phyloP scores from a whole-genome alignment of 2,888 invertebrate species.

The Zaprionus obscuricornis region DNA sequence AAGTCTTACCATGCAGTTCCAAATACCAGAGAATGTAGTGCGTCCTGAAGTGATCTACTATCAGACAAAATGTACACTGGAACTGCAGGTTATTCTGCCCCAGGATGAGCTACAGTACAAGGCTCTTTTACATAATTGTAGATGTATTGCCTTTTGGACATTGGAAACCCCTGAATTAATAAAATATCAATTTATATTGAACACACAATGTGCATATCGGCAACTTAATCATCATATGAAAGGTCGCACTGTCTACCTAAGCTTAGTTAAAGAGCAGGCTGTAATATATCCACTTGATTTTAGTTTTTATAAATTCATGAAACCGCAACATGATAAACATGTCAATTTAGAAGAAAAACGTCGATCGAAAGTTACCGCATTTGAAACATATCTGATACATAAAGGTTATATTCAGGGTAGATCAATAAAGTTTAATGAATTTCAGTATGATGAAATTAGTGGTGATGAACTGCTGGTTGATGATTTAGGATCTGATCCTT shows the following conservation, averaged over 20 bases:
- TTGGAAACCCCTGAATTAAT: not conserved
- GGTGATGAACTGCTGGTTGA: conserved; percentile 25
- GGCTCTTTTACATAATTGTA: conserved; percentile 11
- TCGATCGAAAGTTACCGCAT: not conserved
- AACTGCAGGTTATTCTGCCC: conserved; percentile 46
- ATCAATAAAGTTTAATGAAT: not conserved
- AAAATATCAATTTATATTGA: conserved; percentile 36
- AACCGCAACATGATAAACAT: conserved; percentile 46
- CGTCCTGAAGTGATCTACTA: conserved; percentile 51
- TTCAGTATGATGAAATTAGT: conserved; percentile 3
- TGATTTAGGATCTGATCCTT: not conserved
- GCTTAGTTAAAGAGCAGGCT: conserved; percentile 22
- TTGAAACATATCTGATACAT: conserved; percentile 9
- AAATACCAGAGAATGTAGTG: conserved; percentile 2
- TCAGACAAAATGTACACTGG: conserved; percentile 47
- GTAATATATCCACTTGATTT: conserved; percentile 47
- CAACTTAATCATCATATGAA: conserved; percentile 17
- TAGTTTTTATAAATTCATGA: conserved; percentile 43
- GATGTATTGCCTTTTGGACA: conserved; percentile 35
- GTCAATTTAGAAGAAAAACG: conserved; percentile 18
- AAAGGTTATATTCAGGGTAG: conserved; percentile 21
- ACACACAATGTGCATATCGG: conserved; percentile 11
- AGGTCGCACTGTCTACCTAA: conserved; percentile 57
- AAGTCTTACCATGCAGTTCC: not conserved
- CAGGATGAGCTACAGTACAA: conserved; percentile 35